Evolutionary conservation across 2,113 vertebrate genomes (phyloP), one percentile per base, ranked within the genome.

Genomic region (Lasiurus cinereus): DNA sequence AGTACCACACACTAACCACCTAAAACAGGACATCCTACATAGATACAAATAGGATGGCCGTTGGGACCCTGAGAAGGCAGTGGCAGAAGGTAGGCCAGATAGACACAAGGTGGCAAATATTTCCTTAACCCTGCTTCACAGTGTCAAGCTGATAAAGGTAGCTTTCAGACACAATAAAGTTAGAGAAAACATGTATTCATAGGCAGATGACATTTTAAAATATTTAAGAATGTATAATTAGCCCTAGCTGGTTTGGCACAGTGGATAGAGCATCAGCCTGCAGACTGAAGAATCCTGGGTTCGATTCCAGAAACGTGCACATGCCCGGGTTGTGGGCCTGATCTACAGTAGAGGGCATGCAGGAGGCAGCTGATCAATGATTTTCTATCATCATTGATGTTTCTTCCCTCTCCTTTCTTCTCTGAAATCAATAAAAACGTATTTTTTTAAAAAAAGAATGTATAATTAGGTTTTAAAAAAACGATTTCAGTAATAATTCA

Each of bases 11-110:
- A 7, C n/a, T 3, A 24, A 29, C 24, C 69, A 9, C 18, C 12
- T 22, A 2, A 4, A 6, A 48, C 0, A 19, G 31, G 69, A 82
- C 16, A 0, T 11, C 14, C 54, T 0, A 29, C 2, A 0, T 6
- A 6, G 31, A 11, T 1, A 16, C 22, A 33, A 2, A 9, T 3
- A 31, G 31, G 56, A 11, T 14, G 4, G 6, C 5, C 33, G 18
- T 4, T 3, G 39, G 14, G 59, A 1, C 4, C 18, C 8, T 3
- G 0, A 6, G 67, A 31, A 13, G 64, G 29, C 46, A 15, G 46
- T 0, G 29, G 54, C 66, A 29, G 29, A 15, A 3, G 16, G 22
- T 1, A 33, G 56, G 2, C 33, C 74, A 31, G n/a, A 3, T 3
- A 11, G 33, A n/a, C 4, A 24, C 1, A 16, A 1, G 22, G 56